A percentile compares a stretch with the other conserved stretches of the same genome.
These are phyloP conservation scores for Agrotis exclamationis DNA, from an alignment of 2,888 invertebrate genomes.

Conservation along the genomic window DNA sequence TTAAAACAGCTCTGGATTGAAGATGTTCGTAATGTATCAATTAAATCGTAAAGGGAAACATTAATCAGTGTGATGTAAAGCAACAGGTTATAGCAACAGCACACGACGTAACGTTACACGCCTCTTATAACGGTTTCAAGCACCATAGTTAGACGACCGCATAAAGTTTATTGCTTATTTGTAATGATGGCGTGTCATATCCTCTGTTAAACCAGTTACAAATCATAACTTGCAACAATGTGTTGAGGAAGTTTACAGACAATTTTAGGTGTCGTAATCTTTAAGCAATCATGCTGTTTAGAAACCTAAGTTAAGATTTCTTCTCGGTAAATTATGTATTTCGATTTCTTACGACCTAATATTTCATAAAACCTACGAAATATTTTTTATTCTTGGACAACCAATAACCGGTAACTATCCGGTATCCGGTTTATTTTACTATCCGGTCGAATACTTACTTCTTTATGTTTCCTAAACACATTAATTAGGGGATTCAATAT, in stretches of 20 bases:
- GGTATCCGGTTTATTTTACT: slow-evolving; percentile 15
- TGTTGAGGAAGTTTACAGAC: not conserved
- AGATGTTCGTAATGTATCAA: slow-evolving; percentile 66
- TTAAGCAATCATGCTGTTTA: not conserved
- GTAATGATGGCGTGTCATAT: slow-evolving; percentile 17
- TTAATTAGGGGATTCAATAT: not conserved
- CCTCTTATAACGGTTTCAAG: slow-evolving; percentile 26
- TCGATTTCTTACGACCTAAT: no score
- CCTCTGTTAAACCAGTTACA: slow-evolving; percentile 11
- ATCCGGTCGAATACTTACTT: slow-evolving; percentile 8
- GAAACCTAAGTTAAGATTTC: not conserved
- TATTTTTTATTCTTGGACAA: not conserved
- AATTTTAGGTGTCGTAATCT: not conserved
- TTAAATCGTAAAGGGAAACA: slow-evolving; percentile 70
- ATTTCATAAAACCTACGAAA: no score
- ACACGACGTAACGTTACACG: slow-evolving; percentile 25
- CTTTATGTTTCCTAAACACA: not conserved
- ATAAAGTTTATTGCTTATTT: slow-evolving; percentile 29
- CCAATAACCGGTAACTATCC: not conserved
- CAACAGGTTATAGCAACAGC: slow-evolving; percentile 47
- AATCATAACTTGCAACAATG: not conserved
- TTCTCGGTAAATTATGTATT: not conserved
- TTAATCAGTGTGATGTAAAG: slow-evolving; percentile 66
- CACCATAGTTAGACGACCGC: slow-evolving; percentile 16
- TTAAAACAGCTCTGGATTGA: slow-evolving; percentile 54